These are phyloP conservation scores for Diorhabda carinulata DNA, from an alignment of 1,140 invertebrate species.

Conservation along the genomic window DNA sequence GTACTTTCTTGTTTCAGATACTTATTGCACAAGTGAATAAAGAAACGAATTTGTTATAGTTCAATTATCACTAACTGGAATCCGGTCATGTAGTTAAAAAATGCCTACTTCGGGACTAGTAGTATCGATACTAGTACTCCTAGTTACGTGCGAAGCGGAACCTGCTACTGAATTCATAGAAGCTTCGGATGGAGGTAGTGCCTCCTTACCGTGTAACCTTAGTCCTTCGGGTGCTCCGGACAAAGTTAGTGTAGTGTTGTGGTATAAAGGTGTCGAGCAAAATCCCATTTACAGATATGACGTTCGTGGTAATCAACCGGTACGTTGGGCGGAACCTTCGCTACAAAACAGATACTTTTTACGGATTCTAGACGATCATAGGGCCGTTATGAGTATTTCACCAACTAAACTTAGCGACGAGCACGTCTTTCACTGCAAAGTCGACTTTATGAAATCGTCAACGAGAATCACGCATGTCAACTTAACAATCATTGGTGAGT, in stretches of 20 bases:
- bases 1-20: too few relatives aligned
- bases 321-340: slow-evolving; percentile 49
- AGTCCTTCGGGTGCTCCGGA: slow-evolving; percentile 56
- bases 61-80: too few relatives aligned
- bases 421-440: slow-evolving; percentile 68
- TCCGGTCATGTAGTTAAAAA: slow-evolving; percentile 37
- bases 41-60: too few relatives aligned
- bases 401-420: slow-evolving; percentile 57
- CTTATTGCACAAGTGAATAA: too few relatives aligned
- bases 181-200: slow-evolving; percentile 60
- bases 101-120: slow-evolving; percentile 36
- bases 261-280: slow-evolving; percentile 40
- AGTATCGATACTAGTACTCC: slow-evolving; percentile 36
- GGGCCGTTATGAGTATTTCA: slow-evolving; percentile 54
- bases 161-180: slow-evolving; percentile 49
- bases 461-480: slow-evolving; percentile 70
- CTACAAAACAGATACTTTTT: slow-evolving; percentile 48
- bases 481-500: slow-evolving; percentile 71
- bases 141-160: slow-evolving; percentile 40
- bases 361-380: slow-evolving; percentile 51
- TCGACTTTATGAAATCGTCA: slow-evolving; percentile 69
- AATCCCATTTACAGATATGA: slow-evolving; percentile 45
- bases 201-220: slow-evolving; percentile 63
- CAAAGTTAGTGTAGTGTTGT: slow-evolving; percentile 49
- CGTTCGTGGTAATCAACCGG: slow-evolving; percentile 31